phyloP scores from a whole-genome alignment of 2,888 invertebrate genomes.

The Euzophera pinguis region DNA sequence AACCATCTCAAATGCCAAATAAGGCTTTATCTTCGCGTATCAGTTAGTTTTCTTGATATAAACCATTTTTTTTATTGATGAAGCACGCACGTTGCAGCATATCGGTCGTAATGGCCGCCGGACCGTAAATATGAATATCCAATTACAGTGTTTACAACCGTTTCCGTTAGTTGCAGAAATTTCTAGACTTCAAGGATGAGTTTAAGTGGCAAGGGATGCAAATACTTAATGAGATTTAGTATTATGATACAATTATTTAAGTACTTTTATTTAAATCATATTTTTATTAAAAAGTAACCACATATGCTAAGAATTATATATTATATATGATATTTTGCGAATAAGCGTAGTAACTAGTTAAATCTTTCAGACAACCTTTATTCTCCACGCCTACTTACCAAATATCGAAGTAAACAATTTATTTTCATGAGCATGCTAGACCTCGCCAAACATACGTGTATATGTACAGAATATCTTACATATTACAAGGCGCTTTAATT shows the following conservation, averaged over 20 bases:
- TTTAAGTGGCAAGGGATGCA: not conserved
- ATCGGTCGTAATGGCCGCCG: conserved; percentile 45
- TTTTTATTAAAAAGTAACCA: no score
- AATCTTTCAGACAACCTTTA: not conserved
- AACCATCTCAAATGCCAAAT: not conserved
- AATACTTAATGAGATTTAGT: no score
- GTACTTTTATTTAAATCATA: no score
- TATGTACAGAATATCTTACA: not conserved
- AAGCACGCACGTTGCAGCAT: conserved; percentile 25
- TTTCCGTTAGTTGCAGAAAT: conserved; percentile 41
- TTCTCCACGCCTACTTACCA: not conserved
- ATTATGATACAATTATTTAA: no score
- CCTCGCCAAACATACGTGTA: not conserved
- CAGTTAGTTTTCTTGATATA: not conserved
- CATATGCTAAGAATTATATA: no score
- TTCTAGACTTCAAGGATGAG: conserved; percentile 22
- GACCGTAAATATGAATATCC: conserved; percentile 47
- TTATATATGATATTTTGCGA: no score
- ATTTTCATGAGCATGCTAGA: conserved; percentile 2
- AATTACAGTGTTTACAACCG: conserved; percentile 36
- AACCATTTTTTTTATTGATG: not conserved
- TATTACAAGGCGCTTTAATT: no score
- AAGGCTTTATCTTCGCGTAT: not conserved
- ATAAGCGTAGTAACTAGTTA: no score
- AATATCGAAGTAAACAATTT: not conserved